Evolutionary conservation across 2,113 vertebrate species (phyloP).

Genomic region (Psittacula cyanocephala): DNA sequence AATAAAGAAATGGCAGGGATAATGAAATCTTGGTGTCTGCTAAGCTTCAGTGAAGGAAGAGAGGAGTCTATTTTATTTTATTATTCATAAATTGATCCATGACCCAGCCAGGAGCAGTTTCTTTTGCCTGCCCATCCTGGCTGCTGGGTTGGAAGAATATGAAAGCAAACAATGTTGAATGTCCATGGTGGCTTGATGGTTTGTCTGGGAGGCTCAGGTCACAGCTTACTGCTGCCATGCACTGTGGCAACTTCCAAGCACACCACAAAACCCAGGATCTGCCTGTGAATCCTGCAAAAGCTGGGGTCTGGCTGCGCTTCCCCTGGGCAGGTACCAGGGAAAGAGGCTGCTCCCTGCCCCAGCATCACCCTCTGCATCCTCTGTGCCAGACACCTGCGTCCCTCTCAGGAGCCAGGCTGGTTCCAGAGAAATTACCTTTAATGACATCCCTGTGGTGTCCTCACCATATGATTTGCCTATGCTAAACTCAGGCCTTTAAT

Average conservation of each 20-base stretch:
- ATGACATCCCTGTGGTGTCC: background rate
- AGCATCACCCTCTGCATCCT: background rate
- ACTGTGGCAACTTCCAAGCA: background rate
- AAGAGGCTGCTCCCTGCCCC: background rate
- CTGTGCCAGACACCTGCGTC: fast-evolving
- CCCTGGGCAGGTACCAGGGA: no score
- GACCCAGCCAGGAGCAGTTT: background rate
- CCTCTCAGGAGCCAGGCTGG: background rate
- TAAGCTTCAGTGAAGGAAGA: background rate
- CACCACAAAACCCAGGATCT: background rate
- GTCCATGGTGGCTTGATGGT: fast-evolving
- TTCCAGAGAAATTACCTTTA: background rate
- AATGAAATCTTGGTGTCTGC: background rate
- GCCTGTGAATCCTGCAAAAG: background rate
- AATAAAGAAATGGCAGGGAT: background rate
- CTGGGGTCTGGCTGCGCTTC: fast-evolving
- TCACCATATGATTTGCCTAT: fast-evolving
- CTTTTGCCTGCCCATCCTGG: fast-evolving
- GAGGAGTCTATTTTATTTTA: background rate
- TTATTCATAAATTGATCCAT: background rate
- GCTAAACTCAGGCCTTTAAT: background rate
- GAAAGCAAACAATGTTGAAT: fast-evolving
- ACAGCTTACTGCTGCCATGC: fast-evolving
- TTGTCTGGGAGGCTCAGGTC: background rate
- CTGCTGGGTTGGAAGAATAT: background rate